Base-by-base conservation (phyloP, 1,140 invertebrate genomes). In the Pogonus chalceus region DNA sequence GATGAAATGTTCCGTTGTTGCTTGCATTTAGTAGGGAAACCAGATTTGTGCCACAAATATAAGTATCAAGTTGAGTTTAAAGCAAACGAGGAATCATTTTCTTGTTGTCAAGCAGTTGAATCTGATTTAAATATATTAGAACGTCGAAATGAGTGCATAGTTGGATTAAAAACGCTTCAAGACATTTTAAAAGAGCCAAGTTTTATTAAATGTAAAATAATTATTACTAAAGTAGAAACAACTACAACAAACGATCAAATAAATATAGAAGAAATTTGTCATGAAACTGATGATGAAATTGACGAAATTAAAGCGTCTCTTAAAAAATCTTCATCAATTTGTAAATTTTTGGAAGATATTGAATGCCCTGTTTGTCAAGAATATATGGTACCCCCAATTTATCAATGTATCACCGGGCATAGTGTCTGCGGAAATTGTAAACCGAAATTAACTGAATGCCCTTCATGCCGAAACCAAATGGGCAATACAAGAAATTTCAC, bases 311-410 rank as follows among this genome's bases (percentile, higher is more conserved):
- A 31, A 31, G 7, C 14, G 26, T 4, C 7, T 31, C 4, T 31
- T 31, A 31, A 31, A 14, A 31, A 31, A 31, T 31, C 26, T 7
- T 4, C 4, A 4, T 7, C 26, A 14, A 14, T 31, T 4, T 4
- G 14, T 14, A 31, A 57, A 56, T 55, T 63, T 52, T 49, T 61
- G 23, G 58, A 61, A 16, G 58, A 55, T 46, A 59, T 63, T 51
- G 85, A 90, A 64, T 90, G 87, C 71, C 85, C 87, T 2, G 85
- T 90, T 7, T 91, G 88, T 62, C 76, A 88, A 65, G 84, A 88
- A 57, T 82, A 82, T 64, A 86, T 89, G 69, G 74, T 81, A 26
- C 82, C 85, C 24, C 88, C 88, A 9, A 85, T 81, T 58, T 76
- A 71, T 53, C 84, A 89, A 66, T 91, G 88, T 63, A 80, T 85